phyloP scores from a whole-genome alignment of 2,113 vertebrate genomes.

The Mesoclemmys tuberculata region DNA sequence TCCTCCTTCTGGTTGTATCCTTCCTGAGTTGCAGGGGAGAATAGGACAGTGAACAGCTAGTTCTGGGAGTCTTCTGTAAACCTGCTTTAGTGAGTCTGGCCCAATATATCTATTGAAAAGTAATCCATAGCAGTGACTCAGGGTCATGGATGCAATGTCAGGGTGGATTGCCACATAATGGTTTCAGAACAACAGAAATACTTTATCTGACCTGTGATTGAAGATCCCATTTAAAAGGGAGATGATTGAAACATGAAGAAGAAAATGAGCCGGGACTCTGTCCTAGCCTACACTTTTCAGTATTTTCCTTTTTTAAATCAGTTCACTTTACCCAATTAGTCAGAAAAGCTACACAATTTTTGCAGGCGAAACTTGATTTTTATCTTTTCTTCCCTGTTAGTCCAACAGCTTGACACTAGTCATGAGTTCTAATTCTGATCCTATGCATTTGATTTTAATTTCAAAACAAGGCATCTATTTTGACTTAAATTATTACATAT shows the following conservation, averaged over 20 bases:
- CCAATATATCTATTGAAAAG: neutral
- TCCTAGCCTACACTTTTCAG: constrained; percentile 21
- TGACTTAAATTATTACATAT: constrained; percentile 55
- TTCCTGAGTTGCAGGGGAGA: neutral
- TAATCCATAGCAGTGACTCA: constrained; percentile 26
- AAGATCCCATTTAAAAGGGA: constrained; percentile 42
- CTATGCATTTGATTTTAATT: constrained; percentile 28
- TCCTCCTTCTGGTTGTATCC: neutral
- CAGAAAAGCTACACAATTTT: constrained; percentile 27
- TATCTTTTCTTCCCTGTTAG: neutral
- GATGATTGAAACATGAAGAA: neutral
- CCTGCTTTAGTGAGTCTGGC: neutral
- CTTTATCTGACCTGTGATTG: constrained; percentile 27
- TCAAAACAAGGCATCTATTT: constrained; percentile 40
- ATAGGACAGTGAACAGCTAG: neutral
- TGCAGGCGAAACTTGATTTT: neutral
- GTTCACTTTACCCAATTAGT: constrained; percentile 36
- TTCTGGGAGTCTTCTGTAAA: neutral
- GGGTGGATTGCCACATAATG: constrained; percentile 11
- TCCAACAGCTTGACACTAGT: neutral
- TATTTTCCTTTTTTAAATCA: constrained; percentile 9
- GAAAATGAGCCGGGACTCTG: neutral
- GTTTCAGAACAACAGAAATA: neutral
- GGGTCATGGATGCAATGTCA: constrained; percentile 56
- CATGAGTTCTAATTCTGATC: neutral